phyloP scores from a whole-genome alignment of 2,888 invertebrate genomes.

The Synergus japonicus region DNA sequence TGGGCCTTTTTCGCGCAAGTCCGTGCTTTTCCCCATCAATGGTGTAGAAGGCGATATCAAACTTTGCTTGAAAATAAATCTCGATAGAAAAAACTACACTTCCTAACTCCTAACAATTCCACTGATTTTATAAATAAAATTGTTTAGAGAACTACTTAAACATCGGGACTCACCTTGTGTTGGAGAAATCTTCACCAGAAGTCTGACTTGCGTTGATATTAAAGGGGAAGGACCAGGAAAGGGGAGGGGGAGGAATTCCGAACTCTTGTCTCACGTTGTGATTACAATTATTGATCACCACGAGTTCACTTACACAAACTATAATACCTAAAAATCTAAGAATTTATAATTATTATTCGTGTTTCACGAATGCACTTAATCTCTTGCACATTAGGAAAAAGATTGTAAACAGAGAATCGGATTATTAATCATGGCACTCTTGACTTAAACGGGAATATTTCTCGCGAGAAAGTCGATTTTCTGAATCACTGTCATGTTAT shows the following conservation, averaged over 20 bases:
- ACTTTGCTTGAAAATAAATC: not conserved
- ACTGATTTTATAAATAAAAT: too few species aligned
- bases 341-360: conserved; percentile 22
- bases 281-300: conserved; percentile 52
- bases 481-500: conserved; percentile 59
- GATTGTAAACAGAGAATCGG: conserved; percentile 27
- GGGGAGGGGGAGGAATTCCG: conserved; percentile 36
- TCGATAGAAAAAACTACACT: not conserved
- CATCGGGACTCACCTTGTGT: conserved; percentile 22
- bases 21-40: conserved; percentile 16
- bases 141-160: not conserved
- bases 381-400: conserved; percentile 5
- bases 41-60: conserved; percentile 19
- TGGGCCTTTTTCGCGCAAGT: conserved; percentile 42
- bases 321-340: not conserved
- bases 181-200: conserved; percentile 23
- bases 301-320: conserved; percentile 31
- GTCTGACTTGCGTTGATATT: conserved; percentile 35
- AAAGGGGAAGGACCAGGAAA: conserved; percentile 35
- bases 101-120: not conserved
- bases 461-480: conserved; percentile 13
- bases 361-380: conserved; percentile 2
- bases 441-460: conserved; percentile 29
- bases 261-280: conserved; percentile 41
- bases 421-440: conserved; percentile 26